Evolutionary conservation across 2,797 vertebrate species (phyloP).

Genomic region (Schizopygopsis malacanthus): DNA sequence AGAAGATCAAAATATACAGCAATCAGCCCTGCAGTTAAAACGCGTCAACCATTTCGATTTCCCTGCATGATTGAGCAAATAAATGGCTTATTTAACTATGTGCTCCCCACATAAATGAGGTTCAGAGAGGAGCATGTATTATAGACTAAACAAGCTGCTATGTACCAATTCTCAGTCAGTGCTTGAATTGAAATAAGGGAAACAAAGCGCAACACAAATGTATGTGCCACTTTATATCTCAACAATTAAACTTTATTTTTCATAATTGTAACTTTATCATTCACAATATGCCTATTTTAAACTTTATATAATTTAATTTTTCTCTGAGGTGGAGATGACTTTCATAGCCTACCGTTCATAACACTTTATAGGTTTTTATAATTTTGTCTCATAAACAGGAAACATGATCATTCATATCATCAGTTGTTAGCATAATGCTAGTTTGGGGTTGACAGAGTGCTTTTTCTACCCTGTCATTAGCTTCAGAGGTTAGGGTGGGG

Average conservation of each 20-base stretch:
- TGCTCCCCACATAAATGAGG: constrained; percentile 43
- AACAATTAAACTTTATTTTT: neutral
- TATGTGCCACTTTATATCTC: neutral
- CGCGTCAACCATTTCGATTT: constrained; percentile 48
- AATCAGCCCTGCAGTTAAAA: constrained; percentile 60
- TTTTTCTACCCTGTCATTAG: constrained; percentile 60
- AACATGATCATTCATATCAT: constrained; percentile 54
- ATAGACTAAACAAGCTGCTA: constrained; percentile 45
- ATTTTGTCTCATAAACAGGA: constrained; percentile 53
- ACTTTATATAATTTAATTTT: neutral
- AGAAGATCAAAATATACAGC: constrained; percentile 57
- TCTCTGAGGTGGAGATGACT: neutral
- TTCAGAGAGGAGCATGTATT: constrained; percentile 49
- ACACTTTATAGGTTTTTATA: constrained; percentile 32
- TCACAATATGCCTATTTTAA: neutral
- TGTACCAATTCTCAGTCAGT: constrained; percentile 38
- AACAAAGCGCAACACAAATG: constrained; percentile 46
- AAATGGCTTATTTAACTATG: constrained; percentile 54
- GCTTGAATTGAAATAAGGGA: constrained; percentile 42
- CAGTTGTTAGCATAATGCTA: constrained; percentile 58
- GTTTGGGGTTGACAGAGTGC: constrained; percentile 61
- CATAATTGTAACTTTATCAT: neutral
- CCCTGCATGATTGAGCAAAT: constrained; percentile 57
- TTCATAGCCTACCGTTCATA: neutral
- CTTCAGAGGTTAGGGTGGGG: constrained; percentile 52